Evolutionary conservation across 2,888 invertebrate genomes (phyloP), one percentile per base, ranked within the genome.

Genomic region (Branchinecta sandiegonensis): DNA sequence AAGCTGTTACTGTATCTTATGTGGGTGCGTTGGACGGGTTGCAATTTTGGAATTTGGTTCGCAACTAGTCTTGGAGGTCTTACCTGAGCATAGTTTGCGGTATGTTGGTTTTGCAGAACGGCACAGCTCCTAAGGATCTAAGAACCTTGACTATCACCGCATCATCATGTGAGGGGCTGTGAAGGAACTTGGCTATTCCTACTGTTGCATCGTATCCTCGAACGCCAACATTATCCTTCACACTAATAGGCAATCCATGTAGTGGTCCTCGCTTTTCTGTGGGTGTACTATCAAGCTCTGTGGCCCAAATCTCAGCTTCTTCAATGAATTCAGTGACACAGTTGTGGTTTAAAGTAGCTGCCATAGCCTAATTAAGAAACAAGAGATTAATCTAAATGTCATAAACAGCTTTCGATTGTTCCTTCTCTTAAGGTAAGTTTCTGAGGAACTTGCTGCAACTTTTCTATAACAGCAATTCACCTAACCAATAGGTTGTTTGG

Each of bases 41-140:
- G 56, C 56, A 56, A 9, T 14, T 14, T 56, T 8, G n/a, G 17
- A 8, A 56, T 14, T 56, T 8, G n/a, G 10, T 56, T 56, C 9
- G 17, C 8, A 14, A 56, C 17, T 17, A 56, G 17, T n/a, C n/a
- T 12, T 23, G 47, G 48, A 48, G 46, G n/a, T n/a, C 14, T 14
- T 56, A 47, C 67, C 69, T 69, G 14, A 63, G 17, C 37, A 46
- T 46, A 2, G 73, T 73, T 71, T 78, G 78, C 9, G 79, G 79
- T 23, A 79, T 75, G 70, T 80, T 80, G 8, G 79, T 81, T 56
- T 73, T 70, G 65, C 71, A 71, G 66, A 73, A 73, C 8, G 73
- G 74, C 5, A 74, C 65, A 12, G 70, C 73, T 46, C 74, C 74
- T n/a, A 73, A 68, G 47, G 72, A 71, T 66, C 70, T 70, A 8